Evolutionary conservation across 2,888 invertebrate species (phyloP).

Genomic region (Mylabris sibirica): DNA sequence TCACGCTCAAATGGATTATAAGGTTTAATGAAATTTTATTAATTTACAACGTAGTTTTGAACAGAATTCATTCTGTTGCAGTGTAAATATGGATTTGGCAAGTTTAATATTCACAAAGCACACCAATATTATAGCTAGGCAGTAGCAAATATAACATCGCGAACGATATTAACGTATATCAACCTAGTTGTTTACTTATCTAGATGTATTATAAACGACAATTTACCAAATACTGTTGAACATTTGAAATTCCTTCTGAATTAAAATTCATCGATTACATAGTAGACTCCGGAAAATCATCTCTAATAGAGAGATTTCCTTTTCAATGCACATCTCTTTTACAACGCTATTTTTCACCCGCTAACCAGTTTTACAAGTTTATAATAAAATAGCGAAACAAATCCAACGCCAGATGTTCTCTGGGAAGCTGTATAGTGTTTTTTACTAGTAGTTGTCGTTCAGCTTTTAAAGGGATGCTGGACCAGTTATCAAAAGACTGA

Average conservation of each 20-base stretch:
- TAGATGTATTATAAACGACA: conserved; percentile 29
- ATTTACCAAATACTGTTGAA: conserved; percentile 10
- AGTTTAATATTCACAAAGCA: conserved; percentile 51
- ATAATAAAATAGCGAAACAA: conserved; percentile 35
- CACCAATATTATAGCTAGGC: conserved; percentile 43
- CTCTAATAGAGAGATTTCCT: not conserved
- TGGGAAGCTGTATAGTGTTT: conserved; percentile 51
- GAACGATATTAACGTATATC: conserved; percentile 43
- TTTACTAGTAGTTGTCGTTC: conserved; percentile 27
- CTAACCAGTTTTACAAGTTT: conserved; percentile 52
- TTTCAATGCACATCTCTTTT: not conserved
- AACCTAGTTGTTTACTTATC: conserved; percentile 42
- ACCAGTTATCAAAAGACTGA: conserved; percentile 55
- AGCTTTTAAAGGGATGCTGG: conserved; percentile 48
- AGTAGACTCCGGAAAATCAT: not conserved
- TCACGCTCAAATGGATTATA: not conserved
- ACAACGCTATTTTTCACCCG: not conserved
- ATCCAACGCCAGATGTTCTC: conserved; percentile 54
- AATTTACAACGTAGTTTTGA: not conserved
- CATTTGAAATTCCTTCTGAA: not conserved
- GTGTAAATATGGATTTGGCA: conserved; percentile 36
- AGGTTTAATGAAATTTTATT: not conserved
- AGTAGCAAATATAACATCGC: conserved; percentile 42
- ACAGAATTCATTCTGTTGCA: conserved; percentile 8
- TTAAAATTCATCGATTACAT: not conserved